phyloP scores from a whole-genome alignment of 2,888 invertebrate species.

The Netelia inedita region DNA sequence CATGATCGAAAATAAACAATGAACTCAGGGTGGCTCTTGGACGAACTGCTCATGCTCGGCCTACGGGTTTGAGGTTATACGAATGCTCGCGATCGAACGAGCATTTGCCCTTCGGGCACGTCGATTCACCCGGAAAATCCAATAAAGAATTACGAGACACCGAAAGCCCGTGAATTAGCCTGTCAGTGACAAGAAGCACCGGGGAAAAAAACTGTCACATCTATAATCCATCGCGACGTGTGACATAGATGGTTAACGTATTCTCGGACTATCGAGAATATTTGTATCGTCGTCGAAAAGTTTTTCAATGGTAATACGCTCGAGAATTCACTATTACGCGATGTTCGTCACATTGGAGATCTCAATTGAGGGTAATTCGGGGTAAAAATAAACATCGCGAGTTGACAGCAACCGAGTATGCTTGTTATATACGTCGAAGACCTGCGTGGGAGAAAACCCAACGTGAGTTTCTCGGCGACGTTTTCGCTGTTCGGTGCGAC shows the following conservation, averaged over 20 bases:
- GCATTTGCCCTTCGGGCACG: not conserved
- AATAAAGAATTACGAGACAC: not conserved
- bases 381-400: slow-evolving; percentile 71
- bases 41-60: slow-evolving; percentile 63
- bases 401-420: slow-evolving; percentile 69
- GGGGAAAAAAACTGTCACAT: not conserved
- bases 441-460: slow-evolving; percentile 61
- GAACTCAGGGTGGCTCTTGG: slow-evolving; percentile 62
- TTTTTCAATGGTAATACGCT: slow-evolving; percentile 30
- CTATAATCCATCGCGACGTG: not conserved
- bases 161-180: not conserved
- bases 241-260: not conserved
- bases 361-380: slow-evolving; percentile 7
- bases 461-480: slow-evolving; percentile 18
- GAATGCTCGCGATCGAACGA: slow-evolving; percentile 21
- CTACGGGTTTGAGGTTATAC: slow-evolving; percentile 63
- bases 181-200: not conserved
- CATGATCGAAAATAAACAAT: slow-evolving; percentile 65
- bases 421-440: slow-evolving; percentile 15
- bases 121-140: not conserved
- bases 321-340: not conserved
- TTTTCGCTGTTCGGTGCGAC: slow-evolving; percentile 15
- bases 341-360: not conserved
- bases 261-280: not conserved
- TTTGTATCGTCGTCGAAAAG: not conserved